phyloP scores from a whole-genome alignment of 2,113 vertebrate species.

The Bostrychus sinensis region DNA sequence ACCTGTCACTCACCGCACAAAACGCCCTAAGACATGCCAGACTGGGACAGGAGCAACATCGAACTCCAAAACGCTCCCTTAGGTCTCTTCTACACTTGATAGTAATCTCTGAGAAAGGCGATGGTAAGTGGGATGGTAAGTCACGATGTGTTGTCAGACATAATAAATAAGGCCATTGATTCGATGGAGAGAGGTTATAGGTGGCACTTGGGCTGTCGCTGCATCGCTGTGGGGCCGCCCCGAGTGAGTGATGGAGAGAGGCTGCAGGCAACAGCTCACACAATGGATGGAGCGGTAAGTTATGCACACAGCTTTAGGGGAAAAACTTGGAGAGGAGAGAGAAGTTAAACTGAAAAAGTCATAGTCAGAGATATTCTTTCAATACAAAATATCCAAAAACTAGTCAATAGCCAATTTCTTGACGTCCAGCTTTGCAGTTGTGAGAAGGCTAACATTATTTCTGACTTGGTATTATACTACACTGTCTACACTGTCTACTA shows the following conservation, averaged over 20 bases:
- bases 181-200: conserved; percentile 23
- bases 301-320: not conserved
- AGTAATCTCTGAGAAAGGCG: conserved; percentile 33
- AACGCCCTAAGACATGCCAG: not conserved
- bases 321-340: not conserved
- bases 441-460: no score
- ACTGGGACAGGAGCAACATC: conserved; percentile 1
- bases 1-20: conserved; percentile 43
- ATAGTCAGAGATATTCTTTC: no score
- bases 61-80: conserved; percentile 19
- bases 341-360: not conserved
- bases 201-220: conserved; percentile 32
- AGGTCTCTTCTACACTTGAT: conserved; percentile 41
- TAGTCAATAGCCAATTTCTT: no score
- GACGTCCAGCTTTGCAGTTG: no score
- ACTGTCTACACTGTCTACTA: no score
- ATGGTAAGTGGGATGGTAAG: conserved; percentile 15
- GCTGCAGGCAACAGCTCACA: conserved; percentile 22
- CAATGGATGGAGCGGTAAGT: conserved; percentile 10
- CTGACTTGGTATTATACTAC: no score
- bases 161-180: conserved; percentile 54
- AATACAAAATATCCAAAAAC: no score
- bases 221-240: conserved; percentile 21
- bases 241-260: conserved; percentile 3
- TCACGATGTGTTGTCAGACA: conserved; percentile 23